Evolutionary conservation across 2,888 invertebrate genomes (phyloP), one percentile per base, ranked within the genome.

Genomic region (Diarsia brunnea): DNA sequence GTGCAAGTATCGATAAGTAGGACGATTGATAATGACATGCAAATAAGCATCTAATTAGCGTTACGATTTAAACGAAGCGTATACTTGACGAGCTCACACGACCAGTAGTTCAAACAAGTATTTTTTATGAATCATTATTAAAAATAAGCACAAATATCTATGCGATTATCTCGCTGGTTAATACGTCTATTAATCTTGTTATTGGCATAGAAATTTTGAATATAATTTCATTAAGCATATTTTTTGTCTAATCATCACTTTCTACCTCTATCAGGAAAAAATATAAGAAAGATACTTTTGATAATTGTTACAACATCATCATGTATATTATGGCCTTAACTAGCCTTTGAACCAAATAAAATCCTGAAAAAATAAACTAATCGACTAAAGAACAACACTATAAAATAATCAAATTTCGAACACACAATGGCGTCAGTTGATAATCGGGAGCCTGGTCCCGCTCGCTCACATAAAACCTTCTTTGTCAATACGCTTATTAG

Each of bases 401-500:
- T 79, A 75, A 89, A 92, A 93, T 92, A 94, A 95, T 95, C 93
- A 93, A 94, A 95, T 94, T 94, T 94, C 88, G 91, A 93, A 92
- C 92, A 92, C 63, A 95, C 95, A 96, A 96, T 94, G 92, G 93
- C 91, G 93, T 92, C 93, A 92, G 92, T 93, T 94, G 92, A 94
- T 95, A 95, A 95, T 94, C 95, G 93, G 93, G 92, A 92, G 93
- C 93, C 87, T 66, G 90, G 89, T 90, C 92, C 86, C 90, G 90
- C 91, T 90, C 88, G 88, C 88, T 92, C 92, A 94, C 91, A 88
- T 87, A 95, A 94, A 92, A 92, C 85, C 88, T 92, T 90, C 93
- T 93, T 95, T 96, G 95, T 95, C 92, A 93, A 91, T 86, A 90
- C 86, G 88, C 89, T 91, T 91, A 91, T 91, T 91, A 91, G 90